phyloP scores from a whole-genome alignment of 2,888 invertebrate genomes.

The Volucella inflata region DNA sequence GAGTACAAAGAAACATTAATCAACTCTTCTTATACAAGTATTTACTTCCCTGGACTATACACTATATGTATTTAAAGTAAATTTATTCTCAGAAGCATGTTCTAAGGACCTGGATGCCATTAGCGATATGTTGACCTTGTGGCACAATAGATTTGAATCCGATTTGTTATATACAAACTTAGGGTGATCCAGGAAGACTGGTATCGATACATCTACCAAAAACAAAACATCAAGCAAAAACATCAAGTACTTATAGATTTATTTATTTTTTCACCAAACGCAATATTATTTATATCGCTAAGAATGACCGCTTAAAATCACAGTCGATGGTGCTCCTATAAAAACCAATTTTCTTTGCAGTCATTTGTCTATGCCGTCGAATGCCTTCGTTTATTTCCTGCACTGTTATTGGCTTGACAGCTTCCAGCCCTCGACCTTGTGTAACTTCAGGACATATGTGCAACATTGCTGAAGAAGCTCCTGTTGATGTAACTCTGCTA shows the following conservation, averaged over 20 bases:
- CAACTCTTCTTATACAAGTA: too few species aligned
- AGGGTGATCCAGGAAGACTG: too few species aligned
- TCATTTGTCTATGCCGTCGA: slow-evolving; percentile 85
- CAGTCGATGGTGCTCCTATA: slow-evolving; percentile 81
- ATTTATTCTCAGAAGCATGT: too few species aligned
- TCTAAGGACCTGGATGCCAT: too few species aligned
- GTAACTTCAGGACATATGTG: slow-evolving; percentile 84
- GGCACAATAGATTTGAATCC: too few species aligned
- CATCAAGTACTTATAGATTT: not conserved
- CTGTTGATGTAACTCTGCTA: slow-evolving; percentile 85
- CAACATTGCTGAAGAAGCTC: slow-evolving; percentile 82
- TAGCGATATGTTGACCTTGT: too few species aligned
- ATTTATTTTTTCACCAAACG: slow-evolving; percentile 14
- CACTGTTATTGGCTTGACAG: slow-evolving; percentile 89
- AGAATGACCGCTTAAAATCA: slow-evolving; percentile 80
- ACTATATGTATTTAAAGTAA: too few species aligned
- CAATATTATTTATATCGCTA: slow-evolving; percentile 79
- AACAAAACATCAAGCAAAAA: not conserved
- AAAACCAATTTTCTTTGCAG: slow-evolving; percentile 81
- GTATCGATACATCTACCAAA: too few species aligned
- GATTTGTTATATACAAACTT: too few species aligned
- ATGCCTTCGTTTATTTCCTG: slow-evolving; percentile 93
- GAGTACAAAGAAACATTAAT: too few species aligned
- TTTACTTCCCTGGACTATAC: too few species aligned
- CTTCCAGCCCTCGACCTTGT: slow-evolving; percentile 86